Evolutionary conservation across 2,797 vertebrate species (phyloP), one percentile per base, ranked within the genome.

Genomic region (Leucoraja ocellata): DNA sequence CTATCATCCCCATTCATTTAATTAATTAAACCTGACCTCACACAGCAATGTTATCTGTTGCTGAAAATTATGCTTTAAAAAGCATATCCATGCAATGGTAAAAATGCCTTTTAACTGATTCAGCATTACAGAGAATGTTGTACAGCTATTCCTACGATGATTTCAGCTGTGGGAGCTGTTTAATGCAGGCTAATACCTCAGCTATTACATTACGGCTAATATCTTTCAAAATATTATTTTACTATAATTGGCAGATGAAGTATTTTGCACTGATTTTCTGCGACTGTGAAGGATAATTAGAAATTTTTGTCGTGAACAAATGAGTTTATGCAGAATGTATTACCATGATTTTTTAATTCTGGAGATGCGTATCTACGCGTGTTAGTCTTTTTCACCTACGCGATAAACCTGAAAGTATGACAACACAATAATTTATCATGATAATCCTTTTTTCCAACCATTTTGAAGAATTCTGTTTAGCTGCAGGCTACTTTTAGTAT

Each of bases 381-480:
- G 28, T 36, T 32, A 21, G 11, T 65, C 63, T 63, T 6, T n/a
- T 61, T 63, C 32, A 5, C 14, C 61, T 10, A 0, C n/a, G 25
- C 32, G 16, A n/a, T n/a, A 63, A 86, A 63, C 11, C 7, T 13
- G n/a, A 63, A 86, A 28, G 5, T 58, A 61, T 86, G 83, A 86
- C 58, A 86, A n/a, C 58, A 86, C 4, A 86, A 16, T 86, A 25
- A 86, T 86, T 28, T 76, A n/a, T n/a, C 11, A 32, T 86, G 58
- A 86, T 0, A 1, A 86, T 63, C 58, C 25, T 32, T 14, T 63
- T 11, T n/a, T 25, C 28, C n/a, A 58, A 86, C 0, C 25, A 63
- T n/a, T 86, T 86, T 63, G 23, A 86, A 86, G 83, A 16, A 86
- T 13, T 86, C 25, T 63, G 58, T 63, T 86, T 86, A 63, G 58